Evolutionary conservation across 1,140 invertebrate genomes (phyloP), one percentile per base, ranked within the genome.

Genomic region (Anthonomus grandis): DNA sequence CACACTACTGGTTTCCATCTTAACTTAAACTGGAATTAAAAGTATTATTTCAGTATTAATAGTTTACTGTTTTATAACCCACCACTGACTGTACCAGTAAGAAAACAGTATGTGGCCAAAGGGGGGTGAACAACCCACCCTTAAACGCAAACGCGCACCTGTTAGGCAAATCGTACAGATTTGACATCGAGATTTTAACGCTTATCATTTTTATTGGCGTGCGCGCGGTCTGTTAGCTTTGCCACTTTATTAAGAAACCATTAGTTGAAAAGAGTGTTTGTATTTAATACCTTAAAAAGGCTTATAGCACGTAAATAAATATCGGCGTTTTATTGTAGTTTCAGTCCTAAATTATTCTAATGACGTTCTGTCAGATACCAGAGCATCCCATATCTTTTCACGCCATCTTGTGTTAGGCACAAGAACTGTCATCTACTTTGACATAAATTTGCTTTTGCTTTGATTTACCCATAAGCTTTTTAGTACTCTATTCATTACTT

Each of bases 161-260:
- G 60, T 63, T 63, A 39, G 36, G 34, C 57, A 50, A 58, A 55
- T 61, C 49, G 54, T 54, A 50, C 13, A 48, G 54, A 64, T 62
- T 64, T 58, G 45, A 64, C 46, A 48, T 34, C 36, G 45, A 58
- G 54, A 62, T 62, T 59, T 64, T 54, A 58, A 64, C 59, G 57
- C 55, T 51, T 56, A 55, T 60, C 45, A 51, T n/a, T 52, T 56
- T 52, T 60, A 57, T 49, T 46, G 45, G 36, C n/a, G n/a, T 39
- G 41, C 47, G 37, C 38, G 55, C 34, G 55, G 55, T 57, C 46
- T 42, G 46, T 57, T 57, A 44, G 47, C 19, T 10, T 34, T 50
- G 17, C 17, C 45, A 56, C 54, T 57, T 57, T 44, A 59, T 59
- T 59, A 52, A 53, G 23, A 47, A 46, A 52, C 48, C 49, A 52